Evolutionary conservation across 2,888 invertebrate genomes (phyloP), one percentile per base, ranked within the genome.

Genomic region (Lepeophtheirus nordmannii): DNA sequence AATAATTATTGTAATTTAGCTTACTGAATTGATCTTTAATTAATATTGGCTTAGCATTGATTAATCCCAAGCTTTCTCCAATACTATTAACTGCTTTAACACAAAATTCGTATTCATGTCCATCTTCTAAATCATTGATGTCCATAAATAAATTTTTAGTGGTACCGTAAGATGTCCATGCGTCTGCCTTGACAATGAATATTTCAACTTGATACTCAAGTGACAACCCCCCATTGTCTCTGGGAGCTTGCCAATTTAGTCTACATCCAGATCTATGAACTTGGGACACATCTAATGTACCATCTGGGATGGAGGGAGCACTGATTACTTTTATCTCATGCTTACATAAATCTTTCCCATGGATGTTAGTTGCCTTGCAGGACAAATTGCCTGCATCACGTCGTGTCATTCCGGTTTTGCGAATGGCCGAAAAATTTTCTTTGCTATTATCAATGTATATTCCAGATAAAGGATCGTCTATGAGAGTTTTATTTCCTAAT

Each of bases 1-100:
- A 2, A 30, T 30, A 30, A 46, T 46, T 5, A 46, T 46, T 46
- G 8, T n/a, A 5, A 46, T n/a, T 66, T 20, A 63, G 82, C 85
- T 83, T 76, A 87, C 88, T 87, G 79, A 88, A 93, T 58, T 92
- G 92, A 85, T 93, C 92, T 78, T 91, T 91, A 61, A 93, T 92
- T 71, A 89, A 79, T 71, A 93, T 89, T 12, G 89, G 72, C 22
- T 72, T 70, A 53, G 73, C 69, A 11, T 74, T 74, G 58, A 73
- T 74, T 65, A 77, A 70, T 14, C 76, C 75, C 70, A 75, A 75
- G 7, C 76, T 77, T 70, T 76, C 73, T 58, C 77, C 77, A 70
- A 77, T 76, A 66, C 74, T 71, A 70, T 77, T 78, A 65, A 76
- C 74, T 5, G 78, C 78, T 69, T 77, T 78, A 17, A 78, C 78